Conservation (phyloP, 2,888 invertebrate species). For the Netelia fuscicornis region DNA sequence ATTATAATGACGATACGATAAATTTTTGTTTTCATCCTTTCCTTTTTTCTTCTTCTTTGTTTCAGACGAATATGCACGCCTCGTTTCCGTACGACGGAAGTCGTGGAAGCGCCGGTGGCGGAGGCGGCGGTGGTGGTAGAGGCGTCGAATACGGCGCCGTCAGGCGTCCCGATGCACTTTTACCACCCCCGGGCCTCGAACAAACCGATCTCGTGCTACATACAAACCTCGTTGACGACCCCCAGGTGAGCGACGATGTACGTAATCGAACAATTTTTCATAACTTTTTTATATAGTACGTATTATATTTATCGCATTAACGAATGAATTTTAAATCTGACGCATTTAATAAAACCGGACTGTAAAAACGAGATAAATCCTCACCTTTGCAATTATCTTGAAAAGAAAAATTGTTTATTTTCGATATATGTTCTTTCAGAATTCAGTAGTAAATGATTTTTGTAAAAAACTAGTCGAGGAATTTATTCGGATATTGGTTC, state of each 20-base stretch:
- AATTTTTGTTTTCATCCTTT: neutral
- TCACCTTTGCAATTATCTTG: neutral
- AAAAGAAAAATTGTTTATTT: neutral
- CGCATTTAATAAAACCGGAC: no score
- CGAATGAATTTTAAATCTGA: no score
- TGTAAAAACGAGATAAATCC: neutral
- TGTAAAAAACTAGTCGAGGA: no score
- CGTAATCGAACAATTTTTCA: constrained; percentile 79
- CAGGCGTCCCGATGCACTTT: constrained; percentile 83
- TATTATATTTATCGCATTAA: no score
- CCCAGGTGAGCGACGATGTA: constrained; percentile 85
- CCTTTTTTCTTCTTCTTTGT: constrained; percentile 28
- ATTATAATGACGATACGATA: neutral
- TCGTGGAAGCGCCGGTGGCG: constrained; percentile 83
- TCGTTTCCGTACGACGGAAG: constrained; percentile 86
- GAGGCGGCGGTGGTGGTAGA: constrained; percentile 82
- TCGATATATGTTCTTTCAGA: neutral
- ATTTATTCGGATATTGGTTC: no score
- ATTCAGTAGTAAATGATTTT: neutral
- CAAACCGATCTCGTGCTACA: constrained; percentile 84
- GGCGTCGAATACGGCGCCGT: constrained; percentile 80
- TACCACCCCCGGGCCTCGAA: constrained; percentile 83
- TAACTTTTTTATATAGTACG: constrained; percentile 25
- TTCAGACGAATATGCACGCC: constrained; percentile 86
- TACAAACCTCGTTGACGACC: constrained; percentile 84